Conservation (phyloP, 2,797 vertebrate species). For the Fringilla coelebs region DNA sequence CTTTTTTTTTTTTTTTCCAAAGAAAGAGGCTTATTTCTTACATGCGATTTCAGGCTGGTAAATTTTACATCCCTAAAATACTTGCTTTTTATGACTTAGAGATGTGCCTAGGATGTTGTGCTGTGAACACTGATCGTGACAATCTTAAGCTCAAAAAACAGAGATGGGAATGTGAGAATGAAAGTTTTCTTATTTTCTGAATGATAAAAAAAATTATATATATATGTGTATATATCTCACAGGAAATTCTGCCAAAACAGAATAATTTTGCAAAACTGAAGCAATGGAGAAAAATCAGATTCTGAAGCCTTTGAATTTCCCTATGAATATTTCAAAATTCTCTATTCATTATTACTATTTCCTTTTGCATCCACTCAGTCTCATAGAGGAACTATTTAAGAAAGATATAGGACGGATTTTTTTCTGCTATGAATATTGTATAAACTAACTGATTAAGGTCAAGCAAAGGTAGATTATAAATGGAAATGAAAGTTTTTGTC, state of each 20-base stretch:
- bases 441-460: conserved; percentile 46
- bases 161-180: not conserved
- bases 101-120: not conserved
- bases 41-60: not conserved
- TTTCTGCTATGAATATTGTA: conserved; percentile 53
- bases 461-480: conserved; percentile 53
- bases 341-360: conserved; percentile 27
- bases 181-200: not conserved
- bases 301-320: conserved; percentile 15
- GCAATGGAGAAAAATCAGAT: not conserved
- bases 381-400: conserved; percentile 5
- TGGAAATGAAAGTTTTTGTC: conserved; percentile 39
- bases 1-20: not conserved
- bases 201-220: not conserved
- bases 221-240: not conserved
- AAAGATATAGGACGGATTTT: conserved; percentile 19
- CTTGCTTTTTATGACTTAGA: not conserved
- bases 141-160: not conserved
- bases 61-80: not conserved
- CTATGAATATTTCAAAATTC: conserved; percentile 27
- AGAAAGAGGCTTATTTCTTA: not conserved
- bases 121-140: not conserved
- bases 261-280: conserved; percentile 12
- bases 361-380: not conserved
- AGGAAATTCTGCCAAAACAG: not conserved